Percentiles rank a stretch among this genome's conserved stretches.
Evolutionary conservation across 2,113 vertebrate species (phyloP).

Genomic region (Mirza zaza): DNA sequence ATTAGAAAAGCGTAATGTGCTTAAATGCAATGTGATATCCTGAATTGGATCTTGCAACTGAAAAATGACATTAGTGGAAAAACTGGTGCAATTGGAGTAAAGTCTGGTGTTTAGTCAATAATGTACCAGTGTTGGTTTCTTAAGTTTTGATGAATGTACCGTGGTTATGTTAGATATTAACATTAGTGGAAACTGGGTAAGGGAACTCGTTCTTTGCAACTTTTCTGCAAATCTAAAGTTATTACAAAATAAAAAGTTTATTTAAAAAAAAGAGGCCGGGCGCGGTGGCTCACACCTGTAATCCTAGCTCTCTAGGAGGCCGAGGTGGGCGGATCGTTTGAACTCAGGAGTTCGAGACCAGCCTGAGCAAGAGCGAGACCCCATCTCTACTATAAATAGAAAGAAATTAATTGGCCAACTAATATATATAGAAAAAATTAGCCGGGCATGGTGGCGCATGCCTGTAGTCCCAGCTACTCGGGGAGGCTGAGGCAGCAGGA

Average conservation of each 20-base stretch:
- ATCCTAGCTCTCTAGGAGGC: no score
- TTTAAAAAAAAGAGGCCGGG: not conserved
- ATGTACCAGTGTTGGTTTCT: not conserved
- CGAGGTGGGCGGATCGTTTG: no score
- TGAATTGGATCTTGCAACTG: not conserved
- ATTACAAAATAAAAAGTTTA: conserved; percentile 30
- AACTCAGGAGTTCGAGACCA: no score
- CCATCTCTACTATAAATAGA: no score
- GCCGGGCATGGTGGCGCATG: no score
- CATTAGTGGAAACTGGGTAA: not conserved
- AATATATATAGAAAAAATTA: no score
- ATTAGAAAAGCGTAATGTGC: not conserved
- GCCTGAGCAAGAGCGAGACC: no score
- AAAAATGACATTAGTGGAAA: conserved; percentile 24
- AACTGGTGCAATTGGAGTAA: not conserved
- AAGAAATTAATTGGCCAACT: no score
- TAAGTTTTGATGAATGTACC: not conserved
- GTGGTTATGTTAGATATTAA: not conserved
- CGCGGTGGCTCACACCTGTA: no score
- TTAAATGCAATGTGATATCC: not conserved
- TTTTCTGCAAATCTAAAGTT: conserved; percentile 2
- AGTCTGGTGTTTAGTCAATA: not conserved
- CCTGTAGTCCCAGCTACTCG: no score
- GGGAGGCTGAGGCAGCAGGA: no score
- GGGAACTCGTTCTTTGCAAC: not conserved